These are phyloP conservation scores for Poeciliopsis paucimaculata DNA, from an alignment of 2,797 vertebrate genomes.

Conservation along the genomic window DNA sequence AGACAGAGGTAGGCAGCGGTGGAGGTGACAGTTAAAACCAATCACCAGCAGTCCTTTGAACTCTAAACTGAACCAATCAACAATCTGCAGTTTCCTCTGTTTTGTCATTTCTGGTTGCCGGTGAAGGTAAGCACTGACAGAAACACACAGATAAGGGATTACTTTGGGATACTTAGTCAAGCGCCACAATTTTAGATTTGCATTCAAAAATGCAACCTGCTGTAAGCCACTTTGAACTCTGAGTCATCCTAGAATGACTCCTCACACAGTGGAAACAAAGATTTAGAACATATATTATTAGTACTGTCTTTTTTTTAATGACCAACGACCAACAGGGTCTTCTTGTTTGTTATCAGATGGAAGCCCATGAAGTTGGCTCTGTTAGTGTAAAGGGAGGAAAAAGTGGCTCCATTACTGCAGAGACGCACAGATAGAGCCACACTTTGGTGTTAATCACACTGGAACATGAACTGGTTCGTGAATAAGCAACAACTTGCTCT, in stretches of 20 bases:
- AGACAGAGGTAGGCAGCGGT: constrained; percentile 1
- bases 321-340: background rate
- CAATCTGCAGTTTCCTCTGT: background rate
- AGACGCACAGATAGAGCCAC: background rate
- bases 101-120: background rate
- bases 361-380: background rate
- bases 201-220: background rate
- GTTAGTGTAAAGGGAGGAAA: background rate
- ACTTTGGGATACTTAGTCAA: background rate
- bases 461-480: background rate
- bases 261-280: background rate
- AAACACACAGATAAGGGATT: background rate
- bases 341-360: background rate
- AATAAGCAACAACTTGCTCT: background rate
- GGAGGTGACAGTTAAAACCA: constrained; percentile 34
- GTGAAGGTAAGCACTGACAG: background rate
- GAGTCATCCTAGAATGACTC: background rate
- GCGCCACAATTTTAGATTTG: background rate
- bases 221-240: background rate
- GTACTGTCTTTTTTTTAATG: background rate
- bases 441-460: background rate
- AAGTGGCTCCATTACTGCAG: background rate
- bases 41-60: constrained; percentile 53
- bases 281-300: background rate
- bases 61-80: constrained; percentile 32